These are phyloP conservation scores for Limnothrissa miodon DNA, from an alignment of 2,113 vertebrate species.

Conservation along the genomic window DNA sequence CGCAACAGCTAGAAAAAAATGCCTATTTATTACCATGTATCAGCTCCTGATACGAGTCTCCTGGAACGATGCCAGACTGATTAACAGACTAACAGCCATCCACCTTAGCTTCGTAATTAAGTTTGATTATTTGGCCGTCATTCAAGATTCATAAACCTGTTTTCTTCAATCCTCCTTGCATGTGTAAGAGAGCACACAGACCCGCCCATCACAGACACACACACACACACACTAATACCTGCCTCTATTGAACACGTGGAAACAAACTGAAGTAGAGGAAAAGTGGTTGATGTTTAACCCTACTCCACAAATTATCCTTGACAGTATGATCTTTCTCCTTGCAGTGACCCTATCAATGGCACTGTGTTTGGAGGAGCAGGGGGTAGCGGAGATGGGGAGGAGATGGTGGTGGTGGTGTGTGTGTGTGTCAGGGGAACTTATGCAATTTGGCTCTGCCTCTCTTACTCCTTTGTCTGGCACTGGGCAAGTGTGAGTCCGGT, in stretches of 20 bases:
- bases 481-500: constrained; percentile 49
- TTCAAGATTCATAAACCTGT: not conserved
- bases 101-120: not conserved
- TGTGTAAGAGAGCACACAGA: not conserved
- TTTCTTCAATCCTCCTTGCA: not conserved
- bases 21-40: constrained; percentile 36
- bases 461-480: constrained; percentile 21
- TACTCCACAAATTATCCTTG: constrained; percentile 24
- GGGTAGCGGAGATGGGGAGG: too few species aligned
- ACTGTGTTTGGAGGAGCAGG: constrained; percentile 2
- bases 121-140: not conserved
- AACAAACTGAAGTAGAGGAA: not conserved
- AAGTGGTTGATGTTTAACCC: not conserved
- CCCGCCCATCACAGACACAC: not conserved
- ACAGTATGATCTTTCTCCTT: constrained; percentile 7
- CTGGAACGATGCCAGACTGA: constrained; percentile 22
- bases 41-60: constrained; percentile 9
- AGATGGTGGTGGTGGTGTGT: not conserved
- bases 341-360: constrained; percentile 27
- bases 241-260: not conserved
- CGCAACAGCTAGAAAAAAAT: not conserved
- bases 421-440: not conserved
- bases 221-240: not conserved
- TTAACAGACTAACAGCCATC: not conserved
- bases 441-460: not conserved